phyloP scores from a whole-genome alignment of 23 tunicate species.

The Phallusia fumigata region DNA sequence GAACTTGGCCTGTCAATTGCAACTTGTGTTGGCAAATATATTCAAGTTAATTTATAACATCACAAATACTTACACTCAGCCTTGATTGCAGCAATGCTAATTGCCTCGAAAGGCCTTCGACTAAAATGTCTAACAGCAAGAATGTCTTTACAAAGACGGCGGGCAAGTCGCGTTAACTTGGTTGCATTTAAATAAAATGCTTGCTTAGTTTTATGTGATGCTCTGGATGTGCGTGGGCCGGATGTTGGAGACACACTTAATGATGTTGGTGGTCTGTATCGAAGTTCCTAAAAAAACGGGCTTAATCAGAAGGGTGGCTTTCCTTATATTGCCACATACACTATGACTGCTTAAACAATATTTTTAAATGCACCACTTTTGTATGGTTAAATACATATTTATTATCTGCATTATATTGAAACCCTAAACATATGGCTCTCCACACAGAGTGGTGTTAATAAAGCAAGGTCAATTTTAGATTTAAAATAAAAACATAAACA shows the following conservation, averaged over 20 bases:
- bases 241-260: conserved; percentile 24
- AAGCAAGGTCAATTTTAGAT: too few species aligned
- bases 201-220: conserved; percentile 86
- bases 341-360: too few species aligned
- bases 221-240: conserved; percentile 44
- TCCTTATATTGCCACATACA: too few species aligned
- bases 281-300: conserved; percentile 51
- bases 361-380: too few species aligned
- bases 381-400: too few species aligned
- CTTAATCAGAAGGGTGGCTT: too few species aligned
- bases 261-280: conserved; percentile 64
- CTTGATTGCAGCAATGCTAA: conserved; percentile 78
- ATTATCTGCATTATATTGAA: too few species aligned
- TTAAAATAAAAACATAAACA: too few species aligned
- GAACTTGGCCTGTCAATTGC: conserved; percentile 59
- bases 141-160: conserved; percentile 75
- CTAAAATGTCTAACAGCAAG: conserved; percentile 58
- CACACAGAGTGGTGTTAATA: too few species aligned
- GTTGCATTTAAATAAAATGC: conserved; percentile 91
- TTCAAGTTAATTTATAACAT: neutral
- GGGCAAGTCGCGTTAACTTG: conserved; percentile 73
- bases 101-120: conserved; percentile 76
- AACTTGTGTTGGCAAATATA: too few species aligned
- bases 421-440: too few species aligned
- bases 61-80: conserved; percentile 75